Conservation (phyloP, 2,113 vertebrate species). For the Candoia aspera region DNA sequence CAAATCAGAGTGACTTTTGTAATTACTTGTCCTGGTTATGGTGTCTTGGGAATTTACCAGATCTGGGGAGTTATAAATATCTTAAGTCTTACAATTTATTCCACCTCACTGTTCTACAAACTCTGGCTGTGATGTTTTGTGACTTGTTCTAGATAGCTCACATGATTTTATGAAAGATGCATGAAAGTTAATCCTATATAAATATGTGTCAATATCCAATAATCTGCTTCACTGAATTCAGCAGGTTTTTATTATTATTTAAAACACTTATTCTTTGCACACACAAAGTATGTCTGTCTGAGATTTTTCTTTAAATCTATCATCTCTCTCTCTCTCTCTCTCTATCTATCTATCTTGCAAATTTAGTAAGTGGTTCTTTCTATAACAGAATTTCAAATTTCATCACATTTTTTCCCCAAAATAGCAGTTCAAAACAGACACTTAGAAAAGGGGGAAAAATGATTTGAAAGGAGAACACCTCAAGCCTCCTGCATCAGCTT, state of each 20-base stretch:
- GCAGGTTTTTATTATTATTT: not conserved
- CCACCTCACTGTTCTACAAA: too few species aligned
- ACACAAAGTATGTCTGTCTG: not conserved
- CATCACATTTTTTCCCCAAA: too few species aligned
- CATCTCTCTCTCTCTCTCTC: not conserved
- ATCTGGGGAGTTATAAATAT: not conserved
- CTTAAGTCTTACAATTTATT: not conserved
- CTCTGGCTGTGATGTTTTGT: not conserved
- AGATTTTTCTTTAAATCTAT: not conserved
- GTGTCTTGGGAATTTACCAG: not conserved
- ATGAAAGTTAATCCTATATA: not conserved
- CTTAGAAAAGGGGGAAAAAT: too few species aligned
- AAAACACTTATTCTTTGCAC: not conserved
- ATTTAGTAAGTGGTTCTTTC: too few species aligned
- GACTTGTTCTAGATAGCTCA: not conserved
- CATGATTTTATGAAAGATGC: not conserved
- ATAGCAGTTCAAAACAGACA: too few species aligned
- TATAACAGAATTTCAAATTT: too few species aligned
- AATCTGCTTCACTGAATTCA: too few species aligned
- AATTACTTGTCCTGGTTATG: not conserved
- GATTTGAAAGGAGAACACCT: not conserved
- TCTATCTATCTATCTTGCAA: not conserved
- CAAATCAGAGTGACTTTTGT: not conserved
- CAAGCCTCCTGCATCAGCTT: not conserved
- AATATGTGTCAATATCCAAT: not conserved